Evolutionary conservation across 2,888 invertebrate genomes (phyloP), one percentile per base, ranked within the genome.

Genomic region (Philopedon plagiatum): DNA sequence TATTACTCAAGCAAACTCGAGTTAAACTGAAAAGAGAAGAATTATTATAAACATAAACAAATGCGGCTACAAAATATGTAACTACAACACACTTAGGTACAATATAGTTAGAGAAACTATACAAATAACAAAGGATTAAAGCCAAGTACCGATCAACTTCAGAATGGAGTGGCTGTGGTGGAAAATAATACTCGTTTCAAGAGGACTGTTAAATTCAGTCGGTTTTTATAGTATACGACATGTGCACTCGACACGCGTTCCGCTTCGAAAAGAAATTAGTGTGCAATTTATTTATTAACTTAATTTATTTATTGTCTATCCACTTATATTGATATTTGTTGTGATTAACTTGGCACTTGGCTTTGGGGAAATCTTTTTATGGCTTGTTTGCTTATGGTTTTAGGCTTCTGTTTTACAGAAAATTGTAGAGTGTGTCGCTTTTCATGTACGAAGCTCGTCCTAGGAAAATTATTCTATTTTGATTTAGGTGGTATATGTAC

Each of bases 101-200:
- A 5, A 2, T 39, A 39, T 46, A 21, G 26, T 49, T 13, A 23
- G 5, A 54, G 15, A 18, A 29, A 54, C 29, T 29, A 29, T 15
- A 54, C 29, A 54, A 54, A 54, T 54, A 54, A n/a, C n/a, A n/a
- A 54, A 54, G 51, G 51, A 54, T 54, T 54, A 54, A 26, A 29
- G 5, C 15, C 15, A 32, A 68, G 61, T 46, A 51, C 39, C 70
- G 63, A 70, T 60, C 66, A 66, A 71, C 66, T 71, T 71, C 71
- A 71, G 61, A 65, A 71, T 71, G 56, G 61, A 71, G 71, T 71
- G 71, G 65, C 13, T 64, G n/a, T n/a, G 63, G 34, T 60, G 49
- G 70, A 71, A 60, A 60, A 57, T 66, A 62, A 70, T 64, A 70
- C 70, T 70, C 57, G 19, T 44, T 65, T 68, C 69, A 64, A 63